These are phyloP conservation scores for Chironex yamaguchii DNA, from an alignment of 30 jellyfish, hydroid and myxozoan genomes.

Conservation along the genomic window DNA sequence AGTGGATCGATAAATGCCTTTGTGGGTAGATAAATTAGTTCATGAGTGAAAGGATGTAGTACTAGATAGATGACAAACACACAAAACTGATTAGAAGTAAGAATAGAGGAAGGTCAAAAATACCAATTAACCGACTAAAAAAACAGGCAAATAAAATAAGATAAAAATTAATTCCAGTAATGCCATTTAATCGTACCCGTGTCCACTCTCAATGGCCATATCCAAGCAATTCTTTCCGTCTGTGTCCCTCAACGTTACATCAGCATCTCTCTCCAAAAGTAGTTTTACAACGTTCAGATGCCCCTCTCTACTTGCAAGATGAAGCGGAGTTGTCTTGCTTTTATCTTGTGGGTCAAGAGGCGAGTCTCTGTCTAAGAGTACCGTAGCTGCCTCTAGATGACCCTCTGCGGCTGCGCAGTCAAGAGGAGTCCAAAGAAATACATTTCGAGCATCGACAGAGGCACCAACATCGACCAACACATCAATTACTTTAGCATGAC, in stretches of 20 bases:
- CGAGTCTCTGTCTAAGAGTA: constrained; percentile 55
- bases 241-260: constrained; percentile 42
- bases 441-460: constrained; percentile 68
- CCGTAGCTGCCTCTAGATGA: constrained; percentile 46
- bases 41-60: too few species aligned
- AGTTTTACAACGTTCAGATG: constrained; percentile 35
- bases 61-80: too few species aligned
- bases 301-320: constrained; percentile 82
- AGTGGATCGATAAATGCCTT: too few species aligned
- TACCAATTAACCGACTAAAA: too few species aligned
- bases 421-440: constrained; percentile 82
- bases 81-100: too few species aligned
- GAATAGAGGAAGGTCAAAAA: too few species aligned
- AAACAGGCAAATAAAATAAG: background rate
- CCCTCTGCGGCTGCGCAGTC: constrained; percentile 91
- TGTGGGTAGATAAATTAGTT: too few species aligned
- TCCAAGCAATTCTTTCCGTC: constrained; percentile 88
- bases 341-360: constrained; percentile 59
- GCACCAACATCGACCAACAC: constrained; percentile 76
- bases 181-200: constrained; percentile 18
- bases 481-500: constrained; percentile 64
- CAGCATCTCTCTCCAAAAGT: constrained; percentile 72
- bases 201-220: constrained; percentile 81
- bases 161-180: background rate
- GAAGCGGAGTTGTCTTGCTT: constrained; percentile 72